Base-by-base conservation (phyloP, 2,113 vertebrate genomes). In the Loxodonta africana region DNA sequence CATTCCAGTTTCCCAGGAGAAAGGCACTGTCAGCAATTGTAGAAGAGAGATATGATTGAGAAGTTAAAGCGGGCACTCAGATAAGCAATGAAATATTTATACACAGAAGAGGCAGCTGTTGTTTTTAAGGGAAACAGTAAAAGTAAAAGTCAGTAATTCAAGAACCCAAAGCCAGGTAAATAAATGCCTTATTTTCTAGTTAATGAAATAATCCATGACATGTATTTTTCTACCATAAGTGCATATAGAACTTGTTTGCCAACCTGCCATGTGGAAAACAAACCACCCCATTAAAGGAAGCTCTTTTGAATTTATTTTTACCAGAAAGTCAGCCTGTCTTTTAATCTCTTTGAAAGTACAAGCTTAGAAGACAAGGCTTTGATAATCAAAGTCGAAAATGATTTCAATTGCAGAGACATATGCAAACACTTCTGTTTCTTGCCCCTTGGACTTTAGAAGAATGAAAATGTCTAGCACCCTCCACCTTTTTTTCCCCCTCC, bases 81-180 rank as follows among this genome's bases (percentile, higher is more conserved):
- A 96, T 98, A 98, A 98, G 97, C 18, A 62, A 2, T 23, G 94
- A 95, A 94, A 90, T 83, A 63, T 78, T 17, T 88, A 78, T 69
- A 41, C 8, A 3, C 60, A 3, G 30, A 57, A 85, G 85, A 97
- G 84, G 84, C 96, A 62, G 69, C 88, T 53, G 0, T 82, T 97
- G 88, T 95, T 97, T 95, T 88, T 65, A 88, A 98, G 94, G 94
- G 71, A 30, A 90, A 95, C 87, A 46, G 91, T 53, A 62, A 83
- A 96, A 97, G 69, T 53, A 44, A 86, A 97, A 80, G 82, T 51
- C 8, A 1, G 17, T 90, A 71, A 57, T 74, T 67, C 83, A 83
- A 95, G 97, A 95, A 90, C 89, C 95, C 87, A 94, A 76, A 95
- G 94, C 63, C 91, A 26, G 94, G 84, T 71, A 44, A 96, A 95